Evolutionary conservation across 2,888 invertebrate genomes (phyloP), one percentile per base, ranked within the genome.

Genomic region (Sympetrum striolatum): DNA sequence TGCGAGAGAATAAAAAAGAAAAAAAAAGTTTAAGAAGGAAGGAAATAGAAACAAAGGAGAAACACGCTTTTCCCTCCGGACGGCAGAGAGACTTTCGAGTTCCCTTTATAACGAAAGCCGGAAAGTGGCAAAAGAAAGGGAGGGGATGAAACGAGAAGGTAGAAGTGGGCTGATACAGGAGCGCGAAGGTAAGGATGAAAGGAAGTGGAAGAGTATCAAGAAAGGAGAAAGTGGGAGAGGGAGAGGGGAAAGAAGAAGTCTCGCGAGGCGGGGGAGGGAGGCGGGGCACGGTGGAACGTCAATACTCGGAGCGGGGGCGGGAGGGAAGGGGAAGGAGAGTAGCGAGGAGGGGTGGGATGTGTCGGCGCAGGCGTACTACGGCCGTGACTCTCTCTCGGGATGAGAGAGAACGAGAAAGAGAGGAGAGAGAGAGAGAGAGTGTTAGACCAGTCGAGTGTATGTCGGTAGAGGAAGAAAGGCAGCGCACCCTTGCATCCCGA

Each of bases 271-370:
- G 4, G 82, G 22, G 82, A 39, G n/a, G 60, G 58, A 37, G 86
- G 86, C 58, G 86, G 86, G 86, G 86, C 86, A 60, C 86, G n/a
- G n/a, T 22, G 86, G 86, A 86, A 86, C 86, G 86, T 86, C 86
- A 86, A 86, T 86, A 86, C 86, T 86, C 86, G 22, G 58, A 82
- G 82, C 58, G 82, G 48, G 81, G 81, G 81, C 22, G 81, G 44
- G 44, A 48, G 25, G n/a, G n/a, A 25, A 48, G 31, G 81, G 48
- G 81, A 80, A 39, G 80, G 44, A 48, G 48, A 48, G 48, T 22
- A 18, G 31, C 3, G 6, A 80, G 80, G 18, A 35, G 25, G 79
- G 22, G 53, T 18, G 58, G 82, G 73, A 73, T 73, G 73, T 73
- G 73, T n/a, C 31, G 73, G 73, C 73, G 73, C 73, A 73, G 73